These are phyloP conservation scores for Acronicta psi DNA, from an alignment of 2,888 invertebrate genomes.

Conservation along the genomic window DNA sequence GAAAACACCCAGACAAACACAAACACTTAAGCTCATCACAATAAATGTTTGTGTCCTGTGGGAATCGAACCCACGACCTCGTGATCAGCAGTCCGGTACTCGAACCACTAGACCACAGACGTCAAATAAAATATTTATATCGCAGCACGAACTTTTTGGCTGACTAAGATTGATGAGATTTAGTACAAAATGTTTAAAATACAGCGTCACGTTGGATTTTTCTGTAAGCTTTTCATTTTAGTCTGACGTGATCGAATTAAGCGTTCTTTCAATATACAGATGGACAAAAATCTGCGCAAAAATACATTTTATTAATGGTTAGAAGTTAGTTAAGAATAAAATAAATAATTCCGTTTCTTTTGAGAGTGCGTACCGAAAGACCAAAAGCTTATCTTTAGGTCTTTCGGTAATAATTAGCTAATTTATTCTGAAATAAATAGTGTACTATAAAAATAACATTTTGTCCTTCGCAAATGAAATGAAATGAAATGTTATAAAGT, in stretches of 20 bases:
- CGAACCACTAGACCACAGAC: too few relatives aligned
- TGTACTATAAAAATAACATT: too few relatives aligned
- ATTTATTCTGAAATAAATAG: too few relatives aligned
- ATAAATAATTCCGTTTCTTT: too few relatives aligned
- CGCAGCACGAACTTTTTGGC: slow-evolving; percentile 12
- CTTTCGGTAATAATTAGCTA: too few relatives aligned
- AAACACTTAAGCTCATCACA: too few relatives aligned
- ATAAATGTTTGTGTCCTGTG: too few relatives aligned
- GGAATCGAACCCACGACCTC: too few relatives aligned
- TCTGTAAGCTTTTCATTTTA: slow-evolving; percentile 29
- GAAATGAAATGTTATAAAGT: neutral
- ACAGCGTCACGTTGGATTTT: slow-evolving; percentile 6
- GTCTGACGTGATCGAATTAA: slow-evolving; percentile 37
- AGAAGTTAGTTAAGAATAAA: neutral
- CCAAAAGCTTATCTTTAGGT: too few relatives aligned
- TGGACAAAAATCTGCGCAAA: slow-evolving; percentile 4
- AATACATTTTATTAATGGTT: neutral
- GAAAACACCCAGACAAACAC: too few relatives aligned
- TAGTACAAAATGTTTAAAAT: slow-evolving; percentile 30
- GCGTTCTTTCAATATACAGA: slow-evolving; percentile 18
- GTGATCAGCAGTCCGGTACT: too few relatives aligned
- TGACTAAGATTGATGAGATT: slow-evolving; percentile 47
- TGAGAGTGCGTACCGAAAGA: too few relatives aligned
- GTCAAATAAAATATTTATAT: slow-evolving; percentile 45
- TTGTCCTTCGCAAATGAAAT: neutral